Evolutionary conservation across 2,113 vertebrate species (phyloP).

Genomic region (Phocoena sinus): DNA sequence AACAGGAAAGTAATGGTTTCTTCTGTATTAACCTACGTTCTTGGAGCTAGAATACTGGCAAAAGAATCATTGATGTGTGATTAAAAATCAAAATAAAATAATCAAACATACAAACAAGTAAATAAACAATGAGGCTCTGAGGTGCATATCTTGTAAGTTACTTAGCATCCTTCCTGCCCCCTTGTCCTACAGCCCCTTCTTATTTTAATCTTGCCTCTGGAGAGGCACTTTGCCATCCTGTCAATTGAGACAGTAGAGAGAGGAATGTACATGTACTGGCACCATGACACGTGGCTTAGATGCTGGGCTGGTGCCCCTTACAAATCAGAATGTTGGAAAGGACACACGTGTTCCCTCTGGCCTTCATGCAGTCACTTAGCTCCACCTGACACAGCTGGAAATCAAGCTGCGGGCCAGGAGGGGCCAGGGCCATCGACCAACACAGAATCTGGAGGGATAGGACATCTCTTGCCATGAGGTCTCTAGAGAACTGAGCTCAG

Average conservation of each 20-base stretch:
- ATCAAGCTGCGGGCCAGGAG: not conserved
- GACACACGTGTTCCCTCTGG: not conserved
- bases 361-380: not conserved
- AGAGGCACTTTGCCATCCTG: not conserved
- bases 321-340: slow-evolving; percentile 1
- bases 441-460: not conserved
- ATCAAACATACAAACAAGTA: not conserved
- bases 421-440: not conserved
- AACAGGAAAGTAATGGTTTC: not conserved
- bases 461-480: not conserved
- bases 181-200: not conserved
- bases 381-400: not conserved
- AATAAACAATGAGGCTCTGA: not conserved
- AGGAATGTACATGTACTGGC: not conserved
- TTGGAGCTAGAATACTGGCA: not conserved
- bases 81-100: slow-evolving; percentile 1
- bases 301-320: not conserved
- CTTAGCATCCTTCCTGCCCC: not conserved
- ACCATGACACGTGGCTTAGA: not conserved
- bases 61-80: not conserved
- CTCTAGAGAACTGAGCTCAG: not conserved
- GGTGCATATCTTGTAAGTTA: not conserved
- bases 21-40: not conserved
- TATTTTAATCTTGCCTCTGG: not conserved
- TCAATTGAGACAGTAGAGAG: not conserved